These are phyloP conservation scores for Dolomedes plantarius DNA, from an alignment of 2,888 invertebrate species.

Conservation along the genomic window DNA sequence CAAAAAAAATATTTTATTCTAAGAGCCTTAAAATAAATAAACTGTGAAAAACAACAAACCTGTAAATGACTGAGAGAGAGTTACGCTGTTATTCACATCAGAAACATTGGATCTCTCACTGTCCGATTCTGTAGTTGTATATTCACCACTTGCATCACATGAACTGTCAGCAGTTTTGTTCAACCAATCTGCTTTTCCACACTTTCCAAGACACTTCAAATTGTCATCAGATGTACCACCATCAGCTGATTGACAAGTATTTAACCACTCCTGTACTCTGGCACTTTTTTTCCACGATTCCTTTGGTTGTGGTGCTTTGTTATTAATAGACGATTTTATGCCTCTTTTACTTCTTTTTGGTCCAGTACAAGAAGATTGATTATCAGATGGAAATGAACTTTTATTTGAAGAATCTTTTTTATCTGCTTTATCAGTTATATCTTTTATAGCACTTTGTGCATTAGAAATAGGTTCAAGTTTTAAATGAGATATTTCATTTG, in stretches of 20 bases:
- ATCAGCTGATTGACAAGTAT: conserved; percentile 60
- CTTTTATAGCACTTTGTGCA: background rate
- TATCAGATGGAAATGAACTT: background rate
- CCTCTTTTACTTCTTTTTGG: conserved; percentile 14
- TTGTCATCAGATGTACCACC: conserved; percentile 45
- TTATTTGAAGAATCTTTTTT: background rate
- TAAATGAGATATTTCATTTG: background rate
- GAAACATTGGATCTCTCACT: conserved; percentile 74
- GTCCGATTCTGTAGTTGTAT: conserved; percentile 81
- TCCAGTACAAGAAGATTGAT: background rate
- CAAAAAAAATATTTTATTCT: no score
- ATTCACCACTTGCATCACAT: conserved; percentile 93
- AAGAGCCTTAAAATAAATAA: no score
- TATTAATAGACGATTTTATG: background rate
- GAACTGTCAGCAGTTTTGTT: conserved; percentile 65
- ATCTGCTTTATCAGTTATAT: background rate
- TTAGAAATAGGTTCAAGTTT: background rate
- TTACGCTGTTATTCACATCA: conserved; percentile 74
- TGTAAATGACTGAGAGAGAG: conserved; percentile 64
- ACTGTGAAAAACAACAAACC: no score
- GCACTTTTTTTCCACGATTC: conserved; percentile 24
- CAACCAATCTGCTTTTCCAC: conserved; percentile 23
- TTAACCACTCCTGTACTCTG: conserved; percentile 67
- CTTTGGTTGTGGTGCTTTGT: background rate
- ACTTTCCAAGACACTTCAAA: background rate